Conservation (phyloP, 2,113 vertebrate genomes). For the Planiliza haematocheilus region DNA sequence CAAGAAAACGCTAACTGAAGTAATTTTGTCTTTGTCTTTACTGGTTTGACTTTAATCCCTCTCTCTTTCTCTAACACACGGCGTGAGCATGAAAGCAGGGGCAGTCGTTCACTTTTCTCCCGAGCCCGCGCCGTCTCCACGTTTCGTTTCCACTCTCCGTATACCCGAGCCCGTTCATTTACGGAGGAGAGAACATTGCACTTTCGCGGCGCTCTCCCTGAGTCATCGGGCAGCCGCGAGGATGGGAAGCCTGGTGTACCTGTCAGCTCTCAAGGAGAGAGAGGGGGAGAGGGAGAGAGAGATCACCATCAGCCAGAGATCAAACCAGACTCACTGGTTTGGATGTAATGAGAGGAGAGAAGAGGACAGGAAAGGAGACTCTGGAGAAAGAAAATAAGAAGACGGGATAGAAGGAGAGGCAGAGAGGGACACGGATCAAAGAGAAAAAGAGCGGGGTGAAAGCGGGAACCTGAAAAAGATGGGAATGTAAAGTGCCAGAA, state of each 20-base stretch:
- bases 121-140: not conserved
- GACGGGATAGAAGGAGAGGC: not conserved
- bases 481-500: not conserved
- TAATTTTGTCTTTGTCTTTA: constrained; percentile 23
- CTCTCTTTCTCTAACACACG: constrained; percentile 2
- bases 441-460: not conserved
- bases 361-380: not conserved
- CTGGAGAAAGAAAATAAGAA: not conserved
- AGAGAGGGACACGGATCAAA: not conserved
- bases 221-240: constrained; percentile 20
- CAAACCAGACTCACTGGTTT: constrained; percentile 49
- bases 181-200: constrained; percentile 31
- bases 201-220: constrained; percentile 41
- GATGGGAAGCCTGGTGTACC: constrained; percentile 46
- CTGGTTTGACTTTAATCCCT: constrained; percentile 41
- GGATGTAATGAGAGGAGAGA: constrained; percentile 35
- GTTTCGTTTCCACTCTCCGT: not conserved
- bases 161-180: constrained; percentile 34
- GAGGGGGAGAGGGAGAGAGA: no score
- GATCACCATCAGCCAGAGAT: constrained; percentile 56
- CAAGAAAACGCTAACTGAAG: not conserved
- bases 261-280: constrained; percentile 47
- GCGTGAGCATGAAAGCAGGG: not conserved
- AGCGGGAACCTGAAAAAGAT: not conserved
- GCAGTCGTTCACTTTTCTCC: not conserved